Evolutionary conservation across 2,888 invertebrate species (phyloP), one percentile per base, ranked within the genome.

Genomic region (Micoletzkya japonica): DNA sequence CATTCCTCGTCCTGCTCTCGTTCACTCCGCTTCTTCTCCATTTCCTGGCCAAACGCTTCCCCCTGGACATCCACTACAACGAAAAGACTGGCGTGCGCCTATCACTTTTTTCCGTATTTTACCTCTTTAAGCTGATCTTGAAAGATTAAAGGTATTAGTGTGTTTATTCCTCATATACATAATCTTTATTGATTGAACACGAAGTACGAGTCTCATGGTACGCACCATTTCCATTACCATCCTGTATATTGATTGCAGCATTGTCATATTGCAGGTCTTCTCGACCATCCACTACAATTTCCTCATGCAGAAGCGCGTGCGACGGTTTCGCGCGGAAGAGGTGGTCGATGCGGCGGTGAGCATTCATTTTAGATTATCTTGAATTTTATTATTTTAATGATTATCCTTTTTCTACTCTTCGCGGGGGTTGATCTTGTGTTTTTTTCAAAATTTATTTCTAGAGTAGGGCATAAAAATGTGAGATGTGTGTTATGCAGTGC

Each of bases 231-330:
- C 49, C 24, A 30, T 32, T n/a, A 20, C 17, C 24, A 26, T 30
- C 17, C n/a, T 30, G 20, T 39, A 32, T 7, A 7, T 60, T 4
- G 4, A 37, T 36, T 24, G 20, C 44, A 60, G 4, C 17, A 36
- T n/a, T 17, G 6, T 14, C 26, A 4, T 20, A 10, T 74, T 78
- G 3, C 63, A 82, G 81, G 71, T 73, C 1, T 84, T 82, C 73
- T 82, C 84, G 1, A 81, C 79, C 2, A 74, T 85, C 7, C 82
- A 84, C 70, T 82, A 81, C 74, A 81, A 82, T 63, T 84, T 85
- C 67, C 70, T 84, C 59, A 73, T 84, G 63, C 77, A 76, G 60
- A 83, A 84, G 68, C 73, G 75, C 44, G 81, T 81, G 20, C 68
- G 81, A 7, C 77, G 74, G 20, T 84, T 84, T 70, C 68, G 72